Percentiles rank a stretch among this genome's conserved stretches.
phyloP scores from a whole-genome alignment of 1,140 invertebrate species.

The Pissodes strobi region DNA sequence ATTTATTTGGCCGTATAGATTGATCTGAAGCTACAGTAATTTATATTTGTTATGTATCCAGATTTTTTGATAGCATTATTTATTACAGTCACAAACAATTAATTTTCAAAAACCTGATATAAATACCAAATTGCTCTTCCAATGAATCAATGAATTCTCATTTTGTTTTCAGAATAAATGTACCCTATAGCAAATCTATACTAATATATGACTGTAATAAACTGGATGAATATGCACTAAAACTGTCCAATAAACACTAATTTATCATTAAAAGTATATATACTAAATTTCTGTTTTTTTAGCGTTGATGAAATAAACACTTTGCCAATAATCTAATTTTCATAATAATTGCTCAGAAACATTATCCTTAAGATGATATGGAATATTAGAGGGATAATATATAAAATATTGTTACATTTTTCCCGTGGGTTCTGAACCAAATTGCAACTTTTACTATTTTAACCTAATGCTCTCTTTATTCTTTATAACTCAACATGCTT shows the following conservation, averaged over 20 bases:
- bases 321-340: too few relatives aligned
- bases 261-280: constrained; percentile 15
- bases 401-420: too few relatives aligned
- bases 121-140: constrained; percentile 10
- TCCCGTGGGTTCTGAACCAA: too few relatives aligned
- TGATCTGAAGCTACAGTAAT: constrained; percentile 3
- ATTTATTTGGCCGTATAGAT: constrained; percentile 1
- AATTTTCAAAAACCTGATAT: constrained; percentile 23
- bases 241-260: constrained; percentile 20
- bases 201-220: constrained; percentile 25
- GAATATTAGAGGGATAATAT: too few relatives aligned
- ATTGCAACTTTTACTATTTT: too few relatives aligned
- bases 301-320: too few relatives aligned
- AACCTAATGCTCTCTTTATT: too few relatives aligned
- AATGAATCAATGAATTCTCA: constrained; percentile 1
- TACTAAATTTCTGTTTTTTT: neutral
- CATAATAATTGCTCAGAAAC: too few relatives aligned
- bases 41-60: constrained; percentile 14
- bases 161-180: constrained; percentile 16
- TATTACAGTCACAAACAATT: constrained; percentile 14
- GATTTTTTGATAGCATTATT: constrained; percentile 9
- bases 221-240: constrained; percentile 13
- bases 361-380: too few relatives aligned
- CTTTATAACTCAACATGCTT: too few relatives aligned
- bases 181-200: constrained; percentile 16